Evolutionary conservation across 1,140 invertebrate species (phyloP).

Genomic region (Conus betulinus): DNA sequence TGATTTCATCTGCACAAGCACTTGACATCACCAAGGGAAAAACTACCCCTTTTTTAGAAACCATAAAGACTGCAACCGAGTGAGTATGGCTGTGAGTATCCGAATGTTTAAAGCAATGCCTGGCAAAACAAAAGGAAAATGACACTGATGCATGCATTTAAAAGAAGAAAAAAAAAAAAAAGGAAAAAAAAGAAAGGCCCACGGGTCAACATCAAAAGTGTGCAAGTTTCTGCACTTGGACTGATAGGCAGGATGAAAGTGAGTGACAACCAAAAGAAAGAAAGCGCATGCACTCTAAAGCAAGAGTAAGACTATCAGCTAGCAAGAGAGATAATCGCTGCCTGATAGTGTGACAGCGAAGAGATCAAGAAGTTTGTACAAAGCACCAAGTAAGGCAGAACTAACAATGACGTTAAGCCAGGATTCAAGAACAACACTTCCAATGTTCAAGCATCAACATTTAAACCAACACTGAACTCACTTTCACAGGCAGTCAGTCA

Average conservation of each 20-base stretch:
- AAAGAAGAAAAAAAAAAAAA: not conserved
- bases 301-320: not conserved
- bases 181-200: too few relatives aligned
- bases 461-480: not conserved
- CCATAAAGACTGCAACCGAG: not conserved
- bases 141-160: not conserved
- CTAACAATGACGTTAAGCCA: too few relatives aligned
- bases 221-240: not conserved
- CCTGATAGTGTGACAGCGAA: not conserved
- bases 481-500: too few relatives aligned
- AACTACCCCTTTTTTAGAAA: too few relatives aligned
- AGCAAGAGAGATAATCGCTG: not conserved
- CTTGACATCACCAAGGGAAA: not conserved
- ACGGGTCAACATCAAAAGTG: too few relatives aligned
- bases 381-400: slow-evolving; percentile 4
- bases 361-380: too few relatives aligned
- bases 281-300: too few relatives aligned
- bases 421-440: not conserved
- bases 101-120: too few relatives aligned
- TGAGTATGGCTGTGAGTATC: too few relatives aligned
- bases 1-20: not conserved
- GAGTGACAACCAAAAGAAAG: too few relatives aligned
- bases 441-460: not conserved
- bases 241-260: too few relatives aligned
- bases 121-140: not conserved